Evolutionary conservation across 2,797 vertebrate species (phyloP), one percentile per base, ranked within the genome.

Genomic region (Decapterus maruadsi): DNA sequence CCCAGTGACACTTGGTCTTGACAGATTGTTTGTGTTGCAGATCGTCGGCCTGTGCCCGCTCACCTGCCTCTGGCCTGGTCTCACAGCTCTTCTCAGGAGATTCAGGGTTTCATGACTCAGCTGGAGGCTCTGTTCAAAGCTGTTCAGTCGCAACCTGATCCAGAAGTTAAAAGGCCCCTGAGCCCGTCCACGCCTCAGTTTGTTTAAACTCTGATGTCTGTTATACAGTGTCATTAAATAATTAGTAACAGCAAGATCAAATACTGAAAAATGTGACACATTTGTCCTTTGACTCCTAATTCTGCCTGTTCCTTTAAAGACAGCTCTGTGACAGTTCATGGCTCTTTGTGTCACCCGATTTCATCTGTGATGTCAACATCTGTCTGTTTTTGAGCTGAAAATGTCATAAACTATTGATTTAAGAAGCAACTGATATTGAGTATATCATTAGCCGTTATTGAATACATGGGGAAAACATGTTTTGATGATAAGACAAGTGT

Each of bases 1-100:
- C 31, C 17, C n/a, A 19, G 13, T 10, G 11, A 45, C 48, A 48
- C 6, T n/a, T 26, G 42, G 36, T 68, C 63, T 77, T 77, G 75
- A 81, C 48, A 19, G 8, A 11, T 19, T 46, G 19, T 68, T 64
- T 36, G 34, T 46, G 36, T 87, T 82, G 68, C 88, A 94, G 95
- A 95, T 87, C 92, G 93, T 14, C 69, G 57, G 26, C 61, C 79
- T 0, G 82, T 93, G 72, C 79, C 93, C 3, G 57, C 79, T n/a
- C 94, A 95, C 77, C 89, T 95, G 77, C 94, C 95, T 57, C 82
- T 94, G 83, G 94, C 93, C 45, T 95, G 93, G 93, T 95, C 94
- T 46, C 85, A 42, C 72, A 93, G 90, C 26, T 90, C 92, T 48
- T 29, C 70, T 11, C 79, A 90, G 46, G 92, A 95, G 45, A 77